These are phyloP conservation scores for Acanthis flammea DNA, from an alignment of 2,797 vertebrate genomes.

Conservation along the genomic window DNA sequence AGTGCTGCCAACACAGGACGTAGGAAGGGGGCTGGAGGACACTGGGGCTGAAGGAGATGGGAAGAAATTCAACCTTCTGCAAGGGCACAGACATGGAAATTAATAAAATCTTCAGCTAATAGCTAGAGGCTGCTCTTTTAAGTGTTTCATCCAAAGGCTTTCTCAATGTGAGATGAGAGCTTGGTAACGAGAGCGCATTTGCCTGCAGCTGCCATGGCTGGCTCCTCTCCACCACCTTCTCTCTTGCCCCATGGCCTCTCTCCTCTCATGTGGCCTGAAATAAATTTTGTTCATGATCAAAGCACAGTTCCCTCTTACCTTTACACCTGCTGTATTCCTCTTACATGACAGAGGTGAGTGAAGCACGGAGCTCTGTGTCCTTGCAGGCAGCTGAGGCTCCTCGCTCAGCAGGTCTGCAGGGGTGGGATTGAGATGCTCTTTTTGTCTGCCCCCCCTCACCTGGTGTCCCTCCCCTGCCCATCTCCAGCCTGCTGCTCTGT, in stretches of 20 bases:
- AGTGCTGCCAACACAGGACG: neutral
- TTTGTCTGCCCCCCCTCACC: neutral
- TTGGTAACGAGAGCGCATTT: neutral
- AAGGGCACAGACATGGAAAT: conserved; percentile 2
- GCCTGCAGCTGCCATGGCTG: neutral
- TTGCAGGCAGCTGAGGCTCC: neutral
- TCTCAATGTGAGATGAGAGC: neutral
- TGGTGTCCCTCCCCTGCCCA: neutral
- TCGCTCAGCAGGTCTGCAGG: neutral
- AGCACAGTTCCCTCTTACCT: neutral
- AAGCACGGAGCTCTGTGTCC: neutral
- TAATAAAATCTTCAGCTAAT: conserved; percentile 27
- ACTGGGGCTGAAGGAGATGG: neutral
- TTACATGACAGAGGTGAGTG: neutral
- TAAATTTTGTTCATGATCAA: neutral
- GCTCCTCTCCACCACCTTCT: neutral
- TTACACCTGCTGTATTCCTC: neutral
- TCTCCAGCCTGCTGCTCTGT: neutral
- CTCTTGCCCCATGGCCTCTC: neutral
- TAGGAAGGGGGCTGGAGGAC: neutral
- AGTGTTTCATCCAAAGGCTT: neutral
- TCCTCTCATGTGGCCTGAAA: neutral
- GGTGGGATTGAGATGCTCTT: fast-evolving
- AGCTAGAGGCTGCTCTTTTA: conserved; percentile 20
- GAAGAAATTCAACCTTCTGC: conserved; percentile 24